Percentiles rank a stretch among this genome's conserved stretches.
Conservation (phyloP, 2,888 invertebrate species). For the Rhagonycha fulva region DNA sequence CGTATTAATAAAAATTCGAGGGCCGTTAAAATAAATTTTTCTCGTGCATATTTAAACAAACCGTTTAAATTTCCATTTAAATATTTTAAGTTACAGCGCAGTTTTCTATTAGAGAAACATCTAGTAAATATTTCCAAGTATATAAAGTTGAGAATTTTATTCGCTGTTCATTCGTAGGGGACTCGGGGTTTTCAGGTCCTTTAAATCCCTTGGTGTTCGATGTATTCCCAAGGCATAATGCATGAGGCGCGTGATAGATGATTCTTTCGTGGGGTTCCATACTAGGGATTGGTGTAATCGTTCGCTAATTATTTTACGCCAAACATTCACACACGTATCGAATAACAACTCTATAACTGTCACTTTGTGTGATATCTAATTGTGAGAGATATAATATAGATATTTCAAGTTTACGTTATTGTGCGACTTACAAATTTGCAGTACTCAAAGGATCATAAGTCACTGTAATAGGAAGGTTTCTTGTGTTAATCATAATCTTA, state of each 20-base stretch:
- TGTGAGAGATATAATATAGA: background rate
- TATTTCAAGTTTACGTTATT: background rate
- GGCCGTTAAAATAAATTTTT: background rate
- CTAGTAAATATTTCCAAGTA: conserved; percentile 20
- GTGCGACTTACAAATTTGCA: background rate
- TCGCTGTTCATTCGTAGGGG: conserved; percentile 22
- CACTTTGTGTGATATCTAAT: background rate
- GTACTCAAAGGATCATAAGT: background rate
- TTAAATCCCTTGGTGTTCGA: conserved; percentile 31
- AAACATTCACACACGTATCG: conserved; percentile 37
- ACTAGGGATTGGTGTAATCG: conserved; percentile 33
- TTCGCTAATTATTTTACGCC: conserved; percentile 36
- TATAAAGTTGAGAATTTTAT: conserved; percentile 30
- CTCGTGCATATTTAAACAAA: background rate
- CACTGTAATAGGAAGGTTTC: background rate
- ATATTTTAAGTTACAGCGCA: conserved; percentile 15
- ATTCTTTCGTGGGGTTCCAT: conserved; percentile 27
- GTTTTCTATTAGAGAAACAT: conserved; percentile 16
- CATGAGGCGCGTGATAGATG: conserved; percentile 34
- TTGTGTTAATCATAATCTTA: background rate
- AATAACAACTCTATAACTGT: conserved; percentile 20
- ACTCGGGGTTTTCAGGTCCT: conserved; percentile 25
- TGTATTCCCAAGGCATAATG: conserved; percentile 29
- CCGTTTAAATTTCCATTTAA: background rate
- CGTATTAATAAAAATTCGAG: background rate